A percentile compares a stretch with the other conserved stretches of the same genome.
phyloP scores from a whole-genome alignment of 1,140 invertebrate genomes.

The Dinoponera quadriceps region DNA sequence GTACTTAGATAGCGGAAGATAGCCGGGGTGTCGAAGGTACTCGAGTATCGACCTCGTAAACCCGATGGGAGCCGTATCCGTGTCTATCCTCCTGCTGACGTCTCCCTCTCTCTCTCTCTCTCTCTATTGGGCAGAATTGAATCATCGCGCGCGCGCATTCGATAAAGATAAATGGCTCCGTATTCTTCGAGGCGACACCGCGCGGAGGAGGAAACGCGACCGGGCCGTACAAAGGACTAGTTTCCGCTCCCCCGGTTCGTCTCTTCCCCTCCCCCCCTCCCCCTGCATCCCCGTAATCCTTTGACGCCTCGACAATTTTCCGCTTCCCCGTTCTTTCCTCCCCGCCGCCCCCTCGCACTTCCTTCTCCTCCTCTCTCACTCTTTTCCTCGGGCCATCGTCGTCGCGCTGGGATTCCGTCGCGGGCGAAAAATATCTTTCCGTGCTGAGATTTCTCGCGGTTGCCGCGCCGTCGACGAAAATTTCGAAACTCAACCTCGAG shows the following conservation, averaged over 20 bases:
- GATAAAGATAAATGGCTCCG: slow-evolving; percentile 23
- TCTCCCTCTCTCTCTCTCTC: no score
- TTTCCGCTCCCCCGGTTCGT: slow-evolving; percentile 12
- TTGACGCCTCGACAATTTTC: slow-evolving; percentile 36
- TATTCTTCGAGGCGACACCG: not conserved
- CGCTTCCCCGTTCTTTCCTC: slow-evolving; percentile 2
- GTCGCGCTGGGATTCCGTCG: not conserved
- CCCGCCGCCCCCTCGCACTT: slow-evolving; percentile 4
- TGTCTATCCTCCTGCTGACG: no score
- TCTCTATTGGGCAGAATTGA: slow-evolving; percentile 25
- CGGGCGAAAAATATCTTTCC: not conserved
- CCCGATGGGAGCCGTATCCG: no score
- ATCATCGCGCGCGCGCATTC: slow-evolving; percentile 9
- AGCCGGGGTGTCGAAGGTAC: no score
- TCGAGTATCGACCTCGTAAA: no score
- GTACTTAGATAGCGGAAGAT: no score
- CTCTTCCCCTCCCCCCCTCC: no score
- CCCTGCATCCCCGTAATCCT: slow-evolving; percentile 20
- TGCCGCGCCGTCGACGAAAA: slow-evolving; percentile 23
- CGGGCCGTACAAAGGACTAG: slow-evolving; percentile 19
- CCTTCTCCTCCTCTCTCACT: not conserved
- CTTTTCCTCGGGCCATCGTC: not conserved
- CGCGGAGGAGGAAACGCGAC: slow-evolving; percentile 17
- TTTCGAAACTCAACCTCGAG: slow-evolving; percentile 49
- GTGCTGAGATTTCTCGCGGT: slow-evolving; percentile 10